phyloP scores from a whole-genome alignment of 2,113 vertebrate genomes.

The Scartelaos histophorus region DNA sequence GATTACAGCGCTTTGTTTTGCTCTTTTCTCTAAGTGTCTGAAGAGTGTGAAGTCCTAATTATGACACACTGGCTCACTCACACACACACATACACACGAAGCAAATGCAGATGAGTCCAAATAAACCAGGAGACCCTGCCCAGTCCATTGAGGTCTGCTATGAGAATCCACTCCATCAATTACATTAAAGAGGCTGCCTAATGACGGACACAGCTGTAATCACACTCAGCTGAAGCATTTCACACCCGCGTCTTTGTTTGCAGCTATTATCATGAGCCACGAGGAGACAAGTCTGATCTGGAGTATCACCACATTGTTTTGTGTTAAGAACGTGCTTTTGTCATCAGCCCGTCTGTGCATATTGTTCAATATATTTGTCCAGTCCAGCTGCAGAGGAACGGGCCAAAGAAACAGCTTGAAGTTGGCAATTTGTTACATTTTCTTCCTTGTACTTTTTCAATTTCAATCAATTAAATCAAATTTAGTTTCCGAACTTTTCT shows the following conservation, averaged over 20 bases:
- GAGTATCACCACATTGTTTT: constrained; percentile 61
- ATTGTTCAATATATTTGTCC: constrained; percentile 61
- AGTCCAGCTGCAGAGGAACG: constrained; percentile 60
- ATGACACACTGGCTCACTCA: constrained; percentile 84
- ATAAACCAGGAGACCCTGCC: constrained; percentile 72
- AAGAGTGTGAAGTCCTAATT: constrained; percentile 99
- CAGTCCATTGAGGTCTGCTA: constrained; percentile 76
- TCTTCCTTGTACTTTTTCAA: constrained; percentile 2
- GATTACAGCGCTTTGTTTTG: constrained; percentile 73
- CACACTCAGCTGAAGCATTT: constrained; percentile 75
- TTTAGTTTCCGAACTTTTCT: background rate
- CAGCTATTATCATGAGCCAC: constrained; percentile 70
- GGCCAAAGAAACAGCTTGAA: constrained; percentile 30
- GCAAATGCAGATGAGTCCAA: constrained; percentile 76
- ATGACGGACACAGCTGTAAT: constrained; percentile 78
- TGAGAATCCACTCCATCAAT: constrained; percentile 79
- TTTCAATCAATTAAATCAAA: background rate
- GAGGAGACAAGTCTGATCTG: constrained; percentile 65
- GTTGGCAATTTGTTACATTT: constrained; percentile 43
- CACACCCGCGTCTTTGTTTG: constrained; percentile 73
- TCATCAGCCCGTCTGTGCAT: constrained; percentile 55
- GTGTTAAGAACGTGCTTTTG: constrained; percentile 63
- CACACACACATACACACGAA: constrained; percentile 36
- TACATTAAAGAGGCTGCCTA: constrained; percentile 77
- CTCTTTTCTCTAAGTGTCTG: constrained; percentile 77